These are phyloP conservation scores for Aix galericulata DNA, from an alignment of 2,113 vertebrate genomes.

Conservation along the genomic window DNA sequence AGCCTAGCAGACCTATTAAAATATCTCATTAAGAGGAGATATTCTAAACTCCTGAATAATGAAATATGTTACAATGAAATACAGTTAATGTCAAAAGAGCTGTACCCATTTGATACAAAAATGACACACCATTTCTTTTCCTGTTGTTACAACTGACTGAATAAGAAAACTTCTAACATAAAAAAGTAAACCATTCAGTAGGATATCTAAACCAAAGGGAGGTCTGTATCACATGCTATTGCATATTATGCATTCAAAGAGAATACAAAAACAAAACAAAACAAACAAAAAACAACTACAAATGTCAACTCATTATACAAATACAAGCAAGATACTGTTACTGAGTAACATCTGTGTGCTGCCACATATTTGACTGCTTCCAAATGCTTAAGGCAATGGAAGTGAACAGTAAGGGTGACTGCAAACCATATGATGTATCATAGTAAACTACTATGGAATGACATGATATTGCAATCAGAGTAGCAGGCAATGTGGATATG, in stretches of 20 bases:
- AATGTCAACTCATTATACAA: background rate
- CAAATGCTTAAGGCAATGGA: background rate
- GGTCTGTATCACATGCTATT: background rate
- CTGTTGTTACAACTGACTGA: background rate
- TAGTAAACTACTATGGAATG: fast-evolving
- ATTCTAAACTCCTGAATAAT: background rate
- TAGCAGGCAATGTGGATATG: background rate
- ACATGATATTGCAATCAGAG: no score
- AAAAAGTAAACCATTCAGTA: background rate
- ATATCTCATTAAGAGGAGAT: background rate
- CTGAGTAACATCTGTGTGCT: background rate
- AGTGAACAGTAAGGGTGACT: background rate
- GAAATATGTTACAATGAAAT: background rate
- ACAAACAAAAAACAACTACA: no score
- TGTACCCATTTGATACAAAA: background rate
- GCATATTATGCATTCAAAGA: background rate
- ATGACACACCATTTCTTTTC: background rate
- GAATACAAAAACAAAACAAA: background rate
- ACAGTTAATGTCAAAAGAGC: background rate
- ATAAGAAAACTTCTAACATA: background rate
- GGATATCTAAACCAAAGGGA: background rate
- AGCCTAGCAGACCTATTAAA: background rate
- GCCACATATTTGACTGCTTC: background rate
- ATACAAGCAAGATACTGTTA: background rate
- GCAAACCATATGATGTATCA: background rate